Evolutionary conservation across 2,888 invertebrate species (phyloP).

Genomic region (Serripes groenlandicus): DNA sequence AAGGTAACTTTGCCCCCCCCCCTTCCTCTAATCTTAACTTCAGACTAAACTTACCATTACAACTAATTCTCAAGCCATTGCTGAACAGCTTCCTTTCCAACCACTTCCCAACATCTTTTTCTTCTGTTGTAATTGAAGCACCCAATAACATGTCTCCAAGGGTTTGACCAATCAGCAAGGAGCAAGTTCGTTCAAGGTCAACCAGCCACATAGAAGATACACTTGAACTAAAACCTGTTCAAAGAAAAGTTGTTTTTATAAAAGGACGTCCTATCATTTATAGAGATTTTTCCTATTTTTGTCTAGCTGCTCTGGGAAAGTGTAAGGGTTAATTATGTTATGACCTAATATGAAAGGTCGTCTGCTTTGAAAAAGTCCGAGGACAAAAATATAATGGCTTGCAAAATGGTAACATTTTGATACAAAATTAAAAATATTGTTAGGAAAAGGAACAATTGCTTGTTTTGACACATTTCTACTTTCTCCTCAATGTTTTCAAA

Average conservation of each 20-base stretch:
- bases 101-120: slow-evolving; percentile 83
- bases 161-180: slow-evolving; percentile 89
- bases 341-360: too few relatives aligned
- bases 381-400: too few relatives aligned
- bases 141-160: slow-evolving; percentile 89
- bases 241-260: too few relatives aligned
- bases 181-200: slow-evolving; percentile 89
- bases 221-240: slow-evolving; percentile 60
- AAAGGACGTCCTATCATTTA: too few relatives aligned
- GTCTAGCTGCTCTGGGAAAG: too few relatives aligned
- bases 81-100: slow-evolving; percentile 81
- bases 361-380: too few relatives aligned
- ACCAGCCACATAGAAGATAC: slow-evolving; percentile 87
- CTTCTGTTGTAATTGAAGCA: slow-evolving; percentile 86
- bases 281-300: too few relatives aligned
- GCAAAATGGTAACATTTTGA: too few relatives aligned
- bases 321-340: too few relatives aligned
- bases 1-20: too few relatives aligned
- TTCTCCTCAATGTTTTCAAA: background rate
- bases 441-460: background rate
- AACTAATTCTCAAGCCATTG: slow-evolving; percentile 76
- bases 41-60: slow-evolving; percentile 28
- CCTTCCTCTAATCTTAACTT: too few relatives aligned
- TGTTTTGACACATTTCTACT: background rate
- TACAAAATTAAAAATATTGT: too few relatives aligned